A percentile compares a stretch with the other conserved stretches of the same genome.
These are phyloP conservation scores for Chloroceryle amazona DNA, from an alignment of 2,797 vertebrate species.

Conservation along the genomic window DNA sequence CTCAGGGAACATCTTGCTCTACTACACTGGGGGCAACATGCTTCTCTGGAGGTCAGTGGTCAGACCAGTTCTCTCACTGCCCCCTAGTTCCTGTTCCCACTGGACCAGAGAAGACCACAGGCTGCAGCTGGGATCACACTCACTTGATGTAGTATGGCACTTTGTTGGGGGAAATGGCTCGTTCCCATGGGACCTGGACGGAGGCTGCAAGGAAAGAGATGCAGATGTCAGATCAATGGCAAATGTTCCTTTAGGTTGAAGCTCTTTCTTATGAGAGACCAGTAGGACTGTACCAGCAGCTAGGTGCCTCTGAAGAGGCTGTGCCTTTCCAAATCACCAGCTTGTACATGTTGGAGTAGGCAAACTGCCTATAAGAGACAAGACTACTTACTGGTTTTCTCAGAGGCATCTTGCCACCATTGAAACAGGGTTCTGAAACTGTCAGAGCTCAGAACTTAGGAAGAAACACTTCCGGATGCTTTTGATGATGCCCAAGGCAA, in stretches of 20 bases:
- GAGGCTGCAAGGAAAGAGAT: constrained; percentile 86
- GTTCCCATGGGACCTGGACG: constrained; percentile 97
- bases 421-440: background rate
- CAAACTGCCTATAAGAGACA: background rate
- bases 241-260: background rate
- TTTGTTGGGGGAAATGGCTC: constrained; percentile 98
- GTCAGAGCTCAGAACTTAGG: background rate
- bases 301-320: background rate
- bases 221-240: background rate
- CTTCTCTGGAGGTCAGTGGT: background rate
- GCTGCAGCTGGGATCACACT: constrained; percentile 73
- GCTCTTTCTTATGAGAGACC: background rate
- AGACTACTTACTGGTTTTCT: background rate
- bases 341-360: background rate
- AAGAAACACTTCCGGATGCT: background rate
- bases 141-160: constrained; percentile 99
- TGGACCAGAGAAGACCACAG: background rate
- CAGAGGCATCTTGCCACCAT: background rate
- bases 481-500: background rate
- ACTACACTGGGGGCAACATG: fast-evolving
- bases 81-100: background rate
- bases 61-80: background rate
- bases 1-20: background rate
- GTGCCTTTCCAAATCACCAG: background rate
- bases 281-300: background rate